Base-by-base conservation (phyloP, 2,797 vertebrate genomes). In the Denticeps clupeoides region DNA sequence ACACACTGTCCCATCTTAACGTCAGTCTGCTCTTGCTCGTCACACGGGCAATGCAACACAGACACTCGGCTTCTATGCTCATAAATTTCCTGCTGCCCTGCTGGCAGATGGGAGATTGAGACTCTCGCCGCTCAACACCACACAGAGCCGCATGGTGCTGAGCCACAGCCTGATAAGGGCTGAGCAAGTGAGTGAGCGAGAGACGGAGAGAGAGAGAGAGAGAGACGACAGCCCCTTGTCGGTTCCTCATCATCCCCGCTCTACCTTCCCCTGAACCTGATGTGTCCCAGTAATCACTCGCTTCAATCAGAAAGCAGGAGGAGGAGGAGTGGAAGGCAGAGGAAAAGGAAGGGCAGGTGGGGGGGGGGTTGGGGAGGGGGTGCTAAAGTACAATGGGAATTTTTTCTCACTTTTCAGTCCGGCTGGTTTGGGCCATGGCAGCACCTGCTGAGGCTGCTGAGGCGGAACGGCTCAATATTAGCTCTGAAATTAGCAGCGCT, bases 401-500 rank as follows among this genome's bases (percentile, higher is more conserved):
- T 85, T 83, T 74, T 82, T 67, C 69, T 70, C 71, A 70, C 58
- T 74, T 75, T 77, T 77, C 64, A 61, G 69, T 70, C 66, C 71
- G 22, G 22, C 22, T 23, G 22, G 5, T 33, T 33, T 19, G 16
- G 16, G 33, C 16, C 12, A 6, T 33, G 33, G 80, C 79, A 74
- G 84, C 86, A 88, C 86, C 84, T 88, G 84, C 87, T 85, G 82
- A 75, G 83, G 76, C 75, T 87, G 81, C 31, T 79, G 82, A 84
- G 77, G 88, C 82, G 85, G 89, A 94, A 93, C 87, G 21, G 82
- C 83, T 91, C 86, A 77, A 84, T 89, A 92, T 94, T 92, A 92
- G 87, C 84, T 90, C 85, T 84, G 89, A 93, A 93, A 96, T 94
- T 92, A 93, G 88, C 85, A 87, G 83, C 82, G 79, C 86, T 88